Conservation (phyloP, 2,888 invertebrate species). For the Ferdinandea cuprea region DNA sequence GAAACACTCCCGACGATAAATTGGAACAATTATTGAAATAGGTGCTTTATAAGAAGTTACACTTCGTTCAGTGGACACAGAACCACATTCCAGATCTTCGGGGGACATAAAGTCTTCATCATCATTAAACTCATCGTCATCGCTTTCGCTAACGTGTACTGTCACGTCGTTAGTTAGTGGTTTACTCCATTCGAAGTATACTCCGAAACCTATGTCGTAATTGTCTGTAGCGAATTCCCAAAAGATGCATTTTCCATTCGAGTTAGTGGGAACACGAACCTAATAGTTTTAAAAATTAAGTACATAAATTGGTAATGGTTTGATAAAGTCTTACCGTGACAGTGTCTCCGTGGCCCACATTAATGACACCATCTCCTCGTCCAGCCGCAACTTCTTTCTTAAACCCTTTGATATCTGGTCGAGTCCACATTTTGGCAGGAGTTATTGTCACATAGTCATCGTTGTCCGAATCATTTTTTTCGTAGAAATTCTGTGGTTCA, state of each 20-base stretch:
- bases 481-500: constrained; percentile 54
- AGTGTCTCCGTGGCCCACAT: constrained; percentile 98
- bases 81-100: constrained; percentile 87
- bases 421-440: constrained; percentile 98
- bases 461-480: constrained; percentile 76
- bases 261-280: constrained; percentile 97
- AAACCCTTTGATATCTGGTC: constrained; percentile 93
- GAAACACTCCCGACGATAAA: constrained; percentile 98
- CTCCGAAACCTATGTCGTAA: constrained; percentile 98
- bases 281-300: constrained; percentile 53
- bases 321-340: constrained; percentile 89
- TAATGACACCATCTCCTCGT: constrained; percentile 93
- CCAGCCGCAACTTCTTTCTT: constrained; percentile 93
- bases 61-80: constrained; percentile 78
- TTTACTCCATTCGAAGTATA: constrained; percentile 99
- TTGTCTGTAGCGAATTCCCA: constrained; percentile 99
- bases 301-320: constrained; percentile 47
- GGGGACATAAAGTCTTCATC: constrained; percentile 83
- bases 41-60: constrained; percentile 75
- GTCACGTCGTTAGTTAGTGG: constrained; percentile 91
- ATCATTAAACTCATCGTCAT: constrained; percentile 87
- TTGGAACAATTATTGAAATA: constrained; percentile 94
- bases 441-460: constrained; percentile 85
- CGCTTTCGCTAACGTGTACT: constrained; percentile 97
- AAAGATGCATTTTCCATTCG: constrained; percentile 95